These are phyloP conservation scores for Natator depressus DNA, from an alignment of 2,113 vertebrate species.

Conservation along the genomic window DNA sequence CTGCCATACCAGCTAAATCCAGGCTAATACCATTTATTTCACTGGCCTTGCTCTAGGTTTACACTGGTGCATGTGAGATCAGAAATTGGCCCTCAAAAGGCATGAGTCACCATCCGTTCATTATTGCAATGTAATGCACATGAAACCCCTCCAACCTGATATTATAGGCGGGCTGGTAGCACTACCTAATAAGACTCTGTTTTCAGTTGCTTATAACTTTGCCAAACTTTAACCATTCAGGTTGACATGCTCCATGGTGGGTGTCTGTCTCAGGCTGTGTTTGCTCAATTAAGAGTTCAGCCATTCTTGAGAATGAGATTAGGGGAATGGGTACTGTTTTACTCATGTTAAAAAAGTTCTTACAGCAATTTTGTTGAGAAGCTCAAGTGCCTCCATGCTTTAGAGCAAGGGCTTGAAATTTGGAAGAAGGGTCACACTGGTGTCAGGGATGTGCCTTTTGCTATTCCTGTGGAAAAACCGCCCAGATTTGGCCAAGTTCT, in stretches of 20 bases:
- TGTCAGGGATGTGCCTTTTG: neutral
- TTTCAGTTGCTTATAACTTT: neutral
- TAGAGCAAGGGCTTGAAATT: neutral
- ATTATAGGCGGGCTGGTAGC: neutral
- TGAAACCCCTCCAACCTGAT: neutral
- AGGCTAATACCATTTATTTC: slow-evolving; percentile 29
- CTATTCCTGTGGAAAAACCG: neutral
- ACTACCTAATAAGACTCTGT: neutral
- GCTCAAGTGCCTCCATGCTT: neutral
- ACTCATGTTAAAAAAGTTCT: neutral
- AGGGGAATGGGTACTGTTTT: neutral
- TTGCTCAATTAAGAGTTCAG: slow-evolving; percentile 60
- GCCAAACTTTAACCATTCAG: slow-evolving; percentile 20
- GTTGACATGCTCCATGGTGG: slow-evolving; percentile 26
- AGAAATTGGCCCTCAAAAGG: neutral
- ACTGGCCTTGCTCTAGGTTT: slow-evolving; percentile 3
- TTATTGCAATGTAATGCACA: fast-evolving
- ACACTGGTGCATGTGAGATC: neutral
- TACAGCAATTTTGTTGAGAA: neutral
- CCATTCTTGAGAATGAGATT: neutral
- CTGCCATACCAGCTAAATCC: slow-evolving; percentile 51
- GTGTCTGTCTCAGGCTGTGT: slow-evolving; percentile 61
- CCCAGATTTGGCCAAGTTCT: neutral
- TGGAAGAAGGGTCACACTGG: neutral
- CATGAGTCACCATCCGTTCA: neutral